Base-by-base conservation (phyloP, 2,888 invertebrate species). In the Carpatolechia fugitivella region DNA sequence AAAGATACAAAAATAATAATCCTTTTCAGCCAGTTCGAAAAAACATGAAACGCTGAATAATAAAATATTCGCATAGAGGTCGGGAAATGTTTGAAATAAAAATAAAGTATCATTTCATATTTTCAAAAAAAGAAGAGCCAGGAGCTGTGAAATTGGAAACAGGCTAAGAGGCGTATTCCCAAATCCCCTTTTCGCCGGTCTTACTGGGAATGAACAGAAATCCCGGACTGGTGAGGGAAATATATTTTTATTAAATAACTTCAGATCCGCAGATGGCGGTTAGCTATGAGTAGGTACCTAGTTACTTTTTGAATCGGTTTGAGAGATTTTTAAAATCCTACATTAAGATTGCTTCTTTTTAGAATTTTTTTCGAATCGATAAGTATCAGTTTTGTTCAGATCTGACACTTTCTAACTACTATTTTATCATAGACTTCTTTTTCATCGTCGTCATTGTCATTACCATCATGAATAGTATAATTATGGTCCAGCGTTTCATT, bases 211-310 rank as follows among this genome's bases (percentile, higher is more conserved):
- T 64, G 64, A 64, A 62, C 62, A 62, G 57, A 69, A 73, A 76
- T 67, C 72, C 76, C 62, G 59, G 72, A 70, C 66, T 70, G 67
- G 63, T 63, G 68, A 68, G 65, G 71, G 61, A 74, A 74, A 80
- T 78, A 74, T 79, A 75, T 79, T 79, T 78, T 80, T 80, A 80
- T 80, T 76, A 78, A 80, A 80, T 80, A 80, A 80, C 73, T 80
- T 76, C 66, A 64, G 61, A 68, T 61, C 72, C 72, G 68, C 77
- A 78, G 74, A 72, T 76, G 76, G 69, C 63, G 57, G 61, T 61
- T 62, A 60, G 63, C 63, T 64, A n/a, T n/a, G n/a, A n/a, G n/a
- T n/a, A n/a, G n/a, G n/a, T n/a, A 24, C 24, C 24, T 24, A 24
- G 24, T 24, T 24, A 24, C 68, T 71, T 71, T 67, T 68, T 70